Conservation (phyloP, 2,797 vertebrate species). For the Fistularia tabacaria region DNA sequence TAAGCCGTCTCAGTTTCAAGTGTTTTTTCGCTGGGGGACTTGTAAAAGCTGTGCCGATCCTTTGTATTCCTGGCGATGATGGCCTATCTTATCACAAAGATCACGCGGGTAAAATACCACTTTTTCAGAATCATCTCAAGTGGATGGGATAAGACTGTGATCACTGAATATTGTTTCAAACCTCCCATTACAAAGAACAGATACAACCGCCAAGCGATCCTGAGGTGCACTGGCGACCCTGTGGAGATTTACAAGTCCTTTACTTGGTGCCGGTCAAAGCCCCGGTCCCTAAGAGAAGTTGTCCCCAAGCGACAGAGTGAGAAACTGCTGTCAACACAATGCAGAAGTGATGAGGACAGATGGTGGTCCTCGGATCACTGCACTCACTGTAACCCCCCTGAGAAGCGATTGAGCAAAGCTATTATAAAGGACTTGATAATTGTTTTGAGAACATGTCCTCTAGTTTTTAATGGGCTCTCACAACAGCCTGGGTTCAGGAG, state of each 20-base stretch:
- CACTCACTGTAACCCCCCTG: slow-evolving; percentile 13
- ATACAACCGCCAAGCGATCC: not conserved
- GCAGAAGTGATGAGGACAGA: slow-evolving; percentile 44
- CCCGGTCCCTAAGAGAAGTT: slow-evolving; percentile 42
- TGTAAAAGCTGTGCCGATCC: slow-evolving; percentile 8
- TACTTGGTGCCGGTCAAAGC: slow-evolving; percentile 6
- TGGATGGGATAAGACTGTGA: too few relatives aligned
- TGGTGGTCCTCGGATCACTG: slow-evolving; percentile 45
- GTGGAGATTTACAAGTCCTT: not conserved
- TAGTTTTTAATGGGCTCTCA: too few relatives aligned
- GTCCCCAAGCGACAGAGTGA: slow-evolving; percentile 54
- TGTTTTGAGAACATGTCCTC: too few relatives aligned
- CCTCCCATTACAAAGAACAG: too few relatives aligned
- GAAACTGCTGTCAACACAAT: slow-evolving; percentile 55
- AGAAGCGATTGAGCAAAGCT: not conserved
- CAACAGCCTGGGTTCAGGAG: not conserved
- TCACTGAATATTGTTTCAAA: too few relatives aligned
- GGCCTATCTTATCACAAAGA: not conserved
- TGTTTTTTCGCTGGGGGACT: not conserved
- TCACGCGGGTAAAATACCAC: too few relatives aligned
- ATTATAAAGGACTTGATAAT: too few relatives aligned
- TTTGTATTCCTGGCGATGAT: not conserved
- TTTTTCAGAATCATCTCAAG: too few relatives aligned
- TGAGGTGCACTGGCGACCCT: slow-evolving; percentile 1
- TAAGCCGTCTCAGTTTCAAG: not conserved